Base-by-base conservation (phyloP, 1,140 invertebrate species). In the Caenorhabditis tropicalis region DNA sequence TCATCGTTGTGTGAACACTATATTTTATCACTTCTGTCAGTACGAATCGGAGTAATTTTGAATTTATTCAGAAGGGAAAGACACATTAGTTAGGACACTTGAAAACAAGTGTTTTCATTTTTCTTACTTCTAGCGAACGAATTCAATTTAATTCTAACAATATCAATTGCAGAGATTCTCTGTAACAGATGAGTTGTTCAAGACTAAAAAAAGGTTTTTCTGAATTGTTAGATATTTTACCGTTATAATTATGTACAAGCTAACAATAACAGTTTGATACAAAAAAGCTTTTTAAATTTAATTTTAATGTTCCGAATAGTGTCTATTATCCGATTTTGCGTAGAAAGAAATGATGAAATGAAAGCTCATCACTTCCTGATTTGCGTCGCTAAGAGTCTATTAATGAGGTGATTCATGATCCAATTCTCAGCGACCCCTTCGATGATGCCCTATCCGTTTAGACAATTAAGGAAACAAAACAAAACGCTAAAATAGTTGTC, bases 371-470 rank as follows among this genome's bases (percentile, higher is more conserved):
- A 74, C 65, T n/a, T 74, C 36, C 65, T 74, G 65, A 74, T 74
- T 74, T 74, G 65, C 65, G 65, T 74, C 65, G 65, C 65, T 39
- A 74, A 74, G 36, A 74, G 65, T 33, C 58, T 74, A 74, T 74
- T 74, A 74, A 74, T 74, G 36, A 74, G 36, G 65, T 74, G 36
- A 74, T 74, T 46, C 43, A 74, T 39, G 43, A 29, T 74, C 65
- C 36, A 12, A 43, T 74, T 74, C 65, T 74, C 65, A 39, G 4
- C 31, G 58, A 36, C 29, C 27, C 65, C 29, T 12, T 36, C 65
- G n/a, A 21, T 31, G 65, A 29, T 74, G 58, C 12, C 21, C 36
- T 74, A 74, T 74, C 65, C 65, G 65, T 74, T 74, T 74, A 3
- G 19, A 74, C n/a, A 74, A 43, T 24, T 74, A 74, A n/a, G 36